Evolutionary conservation across 2,113 vertebrate species (phyloP).

Genomic region (Leucopsar rothschildi): DNA sequence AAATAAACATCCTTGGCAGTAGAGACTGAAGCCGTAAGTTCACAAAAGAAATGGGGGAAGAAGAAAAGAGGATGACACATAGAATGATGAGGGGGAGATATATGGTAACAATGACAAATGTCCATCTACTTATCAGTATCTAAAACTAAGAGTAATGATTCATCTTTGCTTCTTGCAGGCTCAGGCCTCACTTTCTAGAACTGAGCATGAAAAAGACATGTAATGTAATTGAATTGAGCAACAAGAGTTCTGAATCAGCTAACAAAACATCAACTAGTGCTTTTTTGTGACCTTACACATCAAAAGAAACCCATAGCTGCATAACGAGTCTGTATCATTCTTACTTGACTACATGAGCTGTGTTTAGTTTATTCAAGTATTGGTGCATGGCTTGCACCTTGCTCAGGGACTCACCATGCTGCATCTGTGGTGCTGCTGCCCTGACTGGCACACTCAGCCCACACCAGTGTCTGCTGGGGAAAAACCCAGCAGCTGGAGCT

Average conservation of each 20-base stretch:
- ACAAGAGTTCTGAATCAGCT: neutral
- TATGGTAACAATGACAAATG: neutral
- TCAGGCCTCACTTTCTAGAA: neutral
- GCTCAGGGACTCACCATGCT: fast-evolving
- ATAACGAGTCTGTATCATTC: neutral
- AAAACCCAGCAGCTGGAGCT: neutral
- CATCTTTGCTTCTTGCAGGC: neutral
- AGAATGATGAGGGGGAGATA: neutral
- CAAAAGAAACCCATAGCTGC: neutral
- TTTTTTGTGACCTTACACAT: neutral
- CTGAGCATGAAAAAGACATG: fast-evolving
- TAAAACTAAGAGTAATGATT: neutral
- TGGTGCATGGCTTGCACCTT: neutral
- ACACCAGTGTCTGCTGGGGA: fast-evolving
- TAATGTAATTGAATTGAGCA: neutral
- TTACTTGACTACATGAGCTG: neutral
- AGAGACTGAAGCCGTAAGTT: neutral
- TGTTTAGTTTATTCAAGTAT: neutral
- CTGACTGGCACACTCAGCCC: neutral
- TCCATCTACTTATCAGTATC: neutral
- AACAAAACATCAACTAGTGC: neutral
- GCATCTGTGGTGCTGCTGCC: neutral
- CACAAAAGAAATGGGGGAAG: neutral
- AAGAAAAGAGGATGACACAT: neutral
- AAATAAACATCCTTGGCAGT: neutral